Percentiles rank a stretch among this genome's conserved stretches.
Conservation (phyloP, 2,888 invertebrate genomes). For the Sepioteuthis lessoniana region DNA sequence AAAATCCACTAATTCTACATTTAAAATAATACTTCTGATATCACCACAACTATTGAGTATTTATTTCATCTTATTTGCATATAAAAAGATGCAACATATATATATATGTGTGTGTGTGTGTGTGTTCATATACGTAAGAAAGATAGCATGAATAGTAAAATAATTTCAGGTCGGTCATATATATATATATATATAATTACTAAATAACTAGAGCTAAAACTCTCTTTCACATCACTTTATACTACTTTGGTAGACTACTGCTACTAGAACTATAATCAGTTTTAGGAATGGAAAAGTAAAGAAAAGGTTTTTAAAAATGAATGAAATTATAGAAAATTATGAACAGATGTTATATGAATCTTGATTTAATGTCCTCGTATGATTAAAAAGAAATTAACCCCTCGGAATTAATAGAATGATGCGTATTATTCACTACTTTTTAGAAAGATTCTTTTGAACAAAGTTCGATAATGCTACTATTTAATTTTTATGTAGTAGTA, state of each 20-base stretch:
- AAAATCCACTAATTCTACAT: neutral
- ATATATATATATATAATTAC: neutral
- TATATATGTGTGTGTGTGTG: neutral
- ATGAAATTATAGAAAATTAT: neutral
- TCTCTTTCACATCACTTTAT: neutral
- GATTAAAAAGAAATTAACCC: neutral
- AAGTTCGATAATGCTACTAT: slow-evolving; percentile 17
- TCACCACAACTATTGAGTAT: neutral
- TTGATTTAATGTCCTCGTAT: neutral
- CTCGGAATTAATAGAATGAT: neutral
- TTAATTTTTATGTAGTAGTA: neutral
- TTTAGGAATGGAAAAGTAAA: neutral
- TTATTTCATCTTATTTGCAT: neutral
- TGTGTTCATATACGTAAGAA: neutral
- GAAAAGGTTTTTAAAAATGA: neutral
- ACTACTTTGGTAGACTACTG: slow-evolving; percentile 4
- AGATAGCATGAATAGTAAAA: neutral
- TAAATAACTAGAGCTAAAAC: neutral
- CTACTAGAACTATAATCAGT: neutral
- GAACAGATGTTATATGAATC: neutral
- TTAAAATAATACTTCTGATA: neutral
- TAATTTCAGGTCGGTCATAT: neutral
- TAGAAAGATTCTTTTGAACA: neutral
- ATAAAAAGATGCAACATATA: no score
- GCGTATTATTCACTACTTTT: neutral